phyloP scores from a whole-genome alignment of 2,113 vertebrate genomes.

The Nycticorax nycticorax region DNA sequence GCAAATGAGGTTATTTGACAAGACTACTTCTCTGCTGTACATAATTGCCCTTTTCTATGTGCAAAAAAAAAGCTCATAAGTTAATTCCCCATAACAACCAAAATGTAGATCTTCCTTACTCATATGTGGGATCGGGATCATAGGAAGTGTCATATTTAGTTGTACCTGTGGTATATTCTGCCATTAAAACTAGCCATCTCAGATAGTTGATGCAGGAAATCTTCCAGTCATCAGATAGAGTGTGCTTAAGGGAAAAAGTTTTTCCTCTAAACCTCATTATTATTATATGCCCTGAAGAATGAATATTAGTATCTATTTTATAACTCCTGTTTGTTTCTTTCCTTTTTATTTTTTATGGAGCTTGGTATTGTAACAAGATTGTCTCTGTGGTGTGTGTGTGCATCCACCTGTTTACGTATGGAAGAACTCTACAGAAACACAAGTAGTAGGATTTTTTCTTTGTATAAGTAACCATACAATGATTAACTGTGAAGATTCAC shows the following conservation, averaged over 20 bases:
- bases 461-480: neutral
- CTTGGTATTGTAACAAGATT: neutral
- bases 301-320: neutral
- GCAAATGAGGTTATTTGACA: neutral
- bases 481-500: neutral
- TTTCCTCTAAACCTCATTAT: neutral
- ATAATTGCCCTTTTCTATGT: neutral
- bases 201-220: neutral
- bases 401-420: neutral
- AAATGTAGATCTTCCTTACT: neutral
- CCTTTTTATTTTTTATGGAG: neutral
- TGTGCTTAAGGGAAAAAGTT: neutral
- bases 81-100: neutral
- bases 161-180: neutral
- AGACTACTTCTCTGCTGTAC: neutral
- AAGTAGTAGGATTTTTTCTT: neutral
- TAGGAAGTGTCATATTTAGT: neutral
- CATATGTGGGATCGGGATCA: neutral
- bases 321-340: neutral
- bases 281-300: neutral
- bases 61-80: neutral
- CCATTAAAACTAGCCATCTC: neutral
- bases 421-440: neutral
- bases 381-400: accelerated
- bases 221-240: neutral